Evolutionary conservation across 2,888 invertebrate species (phyloP).

Genomic region (Steinernema carpocapsae): DNA sequence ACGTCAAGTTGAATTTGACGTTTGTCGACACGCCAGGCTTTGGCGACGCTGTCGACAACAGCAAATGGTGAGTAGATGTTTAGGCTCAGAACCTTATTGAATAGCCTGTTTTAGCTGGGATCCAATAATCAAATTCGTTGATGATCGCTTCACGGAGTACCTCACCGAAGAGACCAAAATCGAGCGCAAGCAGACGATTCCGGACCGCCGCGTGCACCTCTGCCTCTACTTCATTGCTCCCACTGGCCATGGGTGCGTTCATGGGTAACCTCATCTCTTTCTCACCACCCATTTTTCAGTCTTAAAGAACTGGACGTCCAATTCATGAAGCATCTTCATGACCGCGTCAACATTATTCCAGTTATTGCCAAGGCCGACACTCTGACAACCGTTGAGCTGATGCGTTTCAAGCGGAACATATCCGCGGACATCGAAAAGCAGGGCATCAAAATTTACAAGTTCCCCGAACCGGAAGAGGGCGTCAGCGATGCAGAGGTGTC

Average conservation of each 20-base stretch:
- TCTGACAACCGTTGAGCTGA: conserved; percentile 94
- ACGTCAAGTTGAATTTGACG: conserved; percentile 92
- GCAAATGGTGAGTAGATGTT: conserved; percentile 80
- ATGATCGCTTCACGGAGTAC: conserved; percentile 93
- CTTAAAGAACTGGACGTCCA: conserved; percentile 95
- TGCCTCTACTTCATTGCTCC: conserved; percentile 98
- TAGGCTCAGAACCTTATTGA: not conserved
- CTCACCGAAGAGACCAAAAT: conserved; percentile 95
- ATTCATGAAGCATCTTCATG: conserved; percentile 97
- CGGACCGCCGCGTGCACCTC: conserved; percentile 94
- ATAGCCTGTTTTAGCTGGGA: conserved; percentile 77
- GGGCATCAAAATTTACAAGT: conserved; percentile 98
- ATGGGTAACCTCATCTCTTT: too few relatives aligned
- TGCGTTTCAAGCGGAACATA: conserved; percentile 87
- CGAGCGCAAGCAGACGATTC: conserved; percentile 80
- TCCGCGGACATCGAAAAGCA: conserved; percentile 93
- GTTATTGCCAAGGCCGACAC: conserved; percentile 98
- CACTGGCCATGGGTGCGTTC: conserved; percentile 80
- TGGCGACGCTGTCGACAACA: conserved; percentile 97
- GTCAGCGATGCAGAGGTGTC: not conserved
- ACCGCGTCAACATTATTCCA: conserved; percentile 98
- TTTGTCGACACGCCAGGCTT: conserved; percentile 95
- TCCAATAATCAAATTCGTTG: conserved; percentile 94
- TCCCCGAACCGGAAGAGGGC: conserved; percentile 74
- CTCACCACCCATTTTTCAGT: not conserved